Base-by-base conservation (phyloP, 2,113 vertebrate genomes). In the Carlito syrichta region DNA sequence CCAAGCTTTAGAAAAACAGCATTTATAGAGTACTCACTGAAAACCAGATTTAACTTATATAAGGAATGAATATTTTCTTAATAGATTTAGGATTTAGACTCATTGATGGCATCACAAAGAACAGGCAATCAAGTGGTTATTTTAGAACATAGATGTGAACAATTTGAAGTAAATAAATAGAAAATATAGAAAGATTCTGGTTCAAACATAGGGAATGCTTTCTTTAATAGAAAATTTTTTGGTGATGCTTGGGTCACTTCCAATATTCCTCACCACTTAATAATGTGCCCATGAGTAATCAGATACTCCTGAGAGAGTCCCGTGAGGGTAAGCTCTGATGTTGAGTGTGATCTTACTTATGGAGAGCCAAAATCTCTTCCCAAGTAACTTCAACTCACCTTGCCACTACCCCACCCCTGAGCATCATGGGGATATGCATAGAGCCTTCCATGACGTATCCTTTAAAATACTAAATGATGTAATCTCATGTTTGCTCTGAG, bases 81-180 rank as follows among this genome's bases (percentile, higher is more conserved):
- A 50, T 71, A 71, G 35, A 82, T 54, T 30, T 8, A 27, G 32
- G 5, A 82, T 66, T 45, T 69, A 63, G 60, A 76, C 23, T 83
- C 62, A 82, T 30, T 60, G 62, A 62, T 22, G 16, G 8, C 11
- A 60, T 48, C 8, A 71, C 58, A 76, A 85, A 63, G 11, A 84
- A 73, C 0, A 66, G 17, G 17, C 12, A 3, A 32, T 58, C 5
- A 10, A 82, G 7, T 48, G 22, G 20, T 69, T 69, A 22, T 84
- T 79, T 86, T 85, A 88, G 35, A 79, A 88, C 84, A 95, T 52
- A 69, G 22, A 69, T 81, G 62, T 63, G 52, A 81, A 81, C 17
- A 35, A 69, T 74, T 93, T 77, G 45, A 96, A 94, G 17, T 52
- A 23, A 95, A 73, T n/a, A 87, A 66, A 56, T 2, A 76, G 38